Base-by-base conservation (phyloP, 2,113 vertebrate genomes). In the Seriola rivoliana region DNA sequence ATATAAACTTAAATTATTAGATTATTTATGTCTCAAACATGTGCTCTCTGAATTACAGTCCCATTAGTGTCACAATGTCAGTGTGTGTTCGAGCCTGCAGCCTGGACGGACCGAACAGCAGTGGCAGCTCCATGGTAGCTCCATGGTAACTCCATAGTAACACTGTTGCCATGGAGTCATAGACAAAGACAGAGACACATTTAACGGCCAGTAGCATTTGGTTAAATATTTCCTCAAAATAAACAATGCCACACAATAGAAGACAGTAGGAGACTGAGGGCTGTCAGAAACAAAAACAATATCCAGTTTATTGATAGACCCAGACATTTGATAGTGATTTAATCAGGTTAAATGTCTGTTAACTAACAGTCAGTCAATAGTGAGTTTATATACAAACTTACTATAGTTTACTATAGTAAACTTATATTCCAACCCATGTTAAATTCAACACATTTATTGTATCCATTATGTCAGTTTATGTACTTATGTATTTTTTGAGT, bases 81-180 rank as follows among this genome's bases (percentile, higher is more conserved):
- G 19, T 32, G 16, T 52, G 19, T 72, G 7, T 70, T 23, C 59
- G 42, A 4, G 12, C 54, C 38, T 63, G 25, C 57, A 38, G 44
- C 60, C 66, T 40, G 34, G 55, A 44, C 25, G 3, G 23, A 25
- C 23, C 2, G 12, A 19, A 17, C 29, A 8, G 44, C 14, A 32
- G n/a, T 57, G 42, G 65, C 68, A 69, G 68, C 82, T 65, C 92
- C 76, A 87, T 89, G 81, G 91, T 52, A 84, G 90, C 67, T 38
- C 60, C 17, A 36, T 38, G 6, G 17, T 14, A 46, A 58, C 52
- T 44, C 92, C 69, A 83, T 87, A 82, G 92, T 62, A 89, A 93
- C 87, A 12, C 63, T 59, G 85, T 92, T 93, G 74, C 86, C 65
- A 88, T 80, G 77, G 82, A 59, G 44, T 76, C 36, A 4, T 16